Evolutionary conservation across 2,888 invertebrate species (phyloP).

Genomic region (Enoplolaimus lenunculus): DNA sequence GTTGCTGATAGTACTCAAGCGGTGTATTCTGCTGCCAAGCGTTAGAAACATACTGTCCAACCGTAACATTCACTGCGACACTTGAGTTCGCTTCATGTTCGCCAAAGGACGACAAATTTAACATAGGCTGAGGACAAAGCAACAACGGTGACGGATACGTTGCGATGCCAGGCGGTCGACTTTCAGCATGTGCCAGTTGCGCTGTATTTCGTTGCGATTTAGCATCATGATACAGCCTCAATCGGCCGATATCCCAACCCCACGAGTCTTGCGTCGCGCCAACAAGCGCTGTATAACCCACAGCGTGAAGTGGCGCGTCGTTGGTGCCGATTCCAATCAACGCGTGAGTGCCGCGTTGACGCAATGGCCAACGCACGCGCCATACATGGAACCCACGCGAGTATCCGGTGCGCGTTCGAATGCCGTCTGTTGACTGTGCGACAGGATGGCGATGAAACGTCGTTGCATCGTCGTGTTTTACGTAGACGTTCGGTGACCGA

Average conservation of each 20-base stretch:
- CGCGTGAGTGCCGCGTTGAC: conserved; percentile 91
- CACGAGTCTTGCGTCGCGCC: conserved; percentile 91
- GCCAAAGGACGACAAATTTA: no score
- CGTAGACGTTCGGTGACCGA: conserved; percentile 89
- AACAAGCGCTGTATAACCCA: conserved; percentile 82
- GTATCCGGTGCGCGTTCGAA: conserved; percentile 84
- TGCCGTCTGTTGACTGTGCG: conserved; percentile 98
- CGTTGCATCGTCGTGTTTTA: conserved; percentile 93
- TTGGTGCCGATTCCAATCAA: conserved; percentile 89
- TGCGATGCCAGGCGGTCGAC: no score
- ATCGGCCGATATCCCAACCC: conserved; percentile 89
- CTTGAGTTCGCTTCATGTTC: no score
- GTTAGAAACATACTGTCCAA: no score
- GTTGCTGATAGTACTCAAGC: no score
- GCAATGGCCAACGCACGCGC: conserved; percentile 92
- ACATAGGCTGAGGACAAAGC: no score
- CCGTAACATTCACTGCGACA: no score
- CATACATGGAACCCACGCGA: conserved; percentile 89
- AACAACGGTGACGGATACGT: no score
- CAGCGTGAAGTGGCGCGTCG: conserved; percentile 83
- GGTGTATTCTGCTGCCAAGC: no score
- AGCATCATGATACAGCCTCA: conserved; percentile 84
- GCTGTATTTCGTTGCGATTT: conserved; percentile 50
- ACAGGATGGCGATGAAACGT: conserved; percentile 94
- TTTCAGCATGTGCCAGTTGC: no score